Base-by-base conservation (phyloP, 2,888 invertebrate genomes). In the Pseudanteris insignis region DNA sequence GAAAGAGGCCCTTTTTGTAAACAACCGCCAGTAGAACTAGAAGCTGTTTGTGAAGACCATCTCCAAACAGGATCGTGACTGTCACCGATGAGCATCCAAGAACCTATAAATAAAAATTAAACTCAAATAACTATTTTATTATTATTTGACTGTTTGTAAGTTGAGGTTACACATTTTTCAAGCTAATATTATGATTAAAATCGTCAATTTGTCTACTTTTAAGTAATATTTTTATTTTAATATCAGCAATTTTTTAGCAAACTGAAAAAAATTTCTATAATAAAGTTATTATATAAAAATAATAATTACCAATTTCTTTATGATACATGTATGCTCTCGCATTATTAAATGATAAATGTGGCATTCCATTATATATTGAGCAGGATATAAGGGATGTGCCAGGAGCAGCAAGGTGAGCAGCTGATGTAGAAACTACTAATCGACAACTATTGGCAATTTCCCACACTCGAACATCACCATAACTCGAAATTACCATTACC, bases 241-340 rank as follows among this genome's bases (percentile, higher is more conserved):
- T n/a, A n/a, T n/a, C n/a, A n/a, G n/a, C n/a, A n/a, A n/a, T n/a
- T n/a, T n/a, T n/a, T n/a, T n/a, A n/a, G n/a, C n/a, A n/a, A n/a
- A n/a, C n/a, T n/a, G n/a, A n/a, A n/a, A n/a, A n/a, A n/a, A n/a
- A n/a, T n/a, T n/a, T n/a, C n/a, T n/a, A n/a, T n/a, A n/a, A n/a
- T n/a, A n/a, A n/a, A n/a, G n/a, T n/a, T n/a, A n/a, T n/a, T n/a
- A n/a, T n/a, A n/a, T n/a, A n/a, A n/a, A n/a, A n/a, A n/a, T n/a
- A n/a, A n/a, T n/a, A n/a, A n/a, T n/a, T 81, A 88, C 94, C 91
- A 72, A 96, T 83, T 72, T 89, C 88, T 65, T 86, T 83, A 67
- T 90, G 89, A 78, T 90, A 96, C 53, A 92, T 88, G 74, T 90
- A 96, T 1, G 93, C 90, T 75, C 89, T 88, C 13, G 93, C 92